Evolutionary conservation across 2,113 vertebrate genomes (phyloP).

Genomic region (Cryptomyrus ogoouensis): DNA sequence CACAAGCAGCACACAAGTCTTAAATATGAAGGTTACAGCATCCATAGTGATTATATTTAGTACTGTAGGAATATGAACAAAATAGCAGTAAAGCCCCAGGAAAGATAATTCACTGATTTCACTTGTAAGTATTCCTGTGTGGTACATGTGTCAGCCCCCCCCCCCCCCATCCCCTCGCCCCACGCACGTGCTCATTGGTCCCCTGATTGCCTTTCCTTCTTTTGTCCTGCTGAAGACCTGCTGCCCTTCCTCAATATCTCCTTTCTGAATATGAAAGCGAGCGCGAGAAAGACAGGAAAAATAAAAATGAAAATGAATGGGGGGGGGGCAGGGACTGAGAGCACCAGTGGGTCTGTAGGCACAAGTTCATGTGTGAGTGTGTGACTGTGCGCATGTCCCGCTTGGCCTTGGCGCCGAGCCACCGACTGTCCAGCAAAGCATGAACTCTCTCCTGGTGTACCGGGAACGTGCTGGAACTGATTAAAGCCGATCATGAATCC

Average conservation of each 20-base stretch:
- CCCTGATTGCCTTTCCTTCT: slow-evolving; percentile 24
- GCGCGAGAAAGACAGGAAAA: background rate
- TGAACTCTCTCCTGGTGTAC: background rate
- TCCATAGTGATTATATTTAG: background rate
- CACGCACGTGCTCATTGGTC: background rate
- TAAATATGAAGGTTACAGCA: background rate
- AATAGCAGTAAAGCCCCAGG: background rate
- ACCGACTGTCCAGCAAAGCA: background rate
- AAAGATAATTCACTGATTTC: background rate
- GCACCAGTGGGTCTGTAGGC: background rate
- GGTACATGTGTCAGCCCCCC: background rate
- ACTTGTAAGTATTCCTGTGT: slow-evolving; percentile 7
- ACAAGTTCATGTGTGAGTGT: background rate
- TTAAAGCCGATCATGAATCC: background rate
- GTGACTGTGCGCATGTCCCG: background rate
- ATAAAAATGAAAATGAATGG: background rate
- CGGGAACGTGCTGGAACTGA: background rate
- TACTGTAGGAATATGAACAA: background rate
- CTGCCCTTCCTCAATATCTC: slow-evolving; percentile 19
- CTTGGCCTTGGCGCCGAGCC: background rate
- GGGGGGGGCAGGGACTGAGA: background rate
- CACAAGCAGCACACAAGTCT: background rate
- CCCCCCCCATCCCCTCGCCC: background rate
- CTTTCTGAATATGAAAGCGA: background rate
- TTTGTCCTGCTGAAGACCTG: slow-evolving; percentile 7